Base-by-base conservation (phyloP, 30 jellyfish, hydroid and myxozoan species). In the Nemopilema nomurai region DNA sequence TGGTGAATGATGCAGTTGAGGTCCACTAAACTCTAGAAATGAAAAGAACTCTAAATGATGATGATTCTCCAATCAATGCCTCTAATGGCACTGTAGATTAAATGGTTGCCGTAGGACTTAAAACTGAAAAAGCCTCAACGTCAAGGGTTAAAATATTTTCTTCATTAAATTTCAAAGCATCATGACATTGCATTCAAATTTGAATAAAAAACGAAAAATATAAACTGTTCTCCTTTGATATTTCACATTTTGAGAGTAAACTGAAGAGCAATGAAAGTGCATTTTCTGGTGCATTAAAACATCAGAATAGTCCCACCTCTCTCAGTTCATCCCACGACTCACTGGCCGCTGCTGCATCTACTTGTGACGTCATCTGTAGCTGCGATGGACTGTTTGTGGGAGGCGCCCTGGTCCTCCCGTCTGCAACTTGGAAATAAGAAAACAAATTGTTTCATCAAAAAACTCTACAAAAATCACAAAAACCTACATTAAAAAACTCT, bases 311-410 rank as follows among this genome's bases (percentile, higher is more conserved):
- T 4, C 69, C n/a, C n/a, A 89, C 97, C 89, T 89, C 89, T 80
- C 97, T 65, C 52, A 89, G 90, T 24, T 89, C 92, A 62, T 89
- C 90, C 97, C 97, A 89, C 74, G 97, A 89, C 67, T 92, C 97
- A 71, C 89, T 74, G 28, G 92, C 97, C 22, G 77, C 83, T 19
- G 80, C 85, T n/a, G 67, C 97, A 17, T 89, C 91, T 19, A 19
- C 33, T 9, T 52, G 32, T 67, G 79, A 28, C 25, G 30, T 41
- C 51, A 29, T 74, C 53, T n/a, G 16, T 71, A 25, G 74, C 62
- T 24, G 23, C 23, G 73, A 28, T 19, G 30, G 69, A 20, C 20
- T 65, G 8, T 23, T 62, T 41, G 57, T 3, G 6, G 57, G 13
- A 6, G 57, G 9, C 6, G 57, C 57, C 13, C 57, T 13, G 57